phyloP scores from a whole-genome alignment of 2,888 invertebrate genomes.

The Leistus spinibarbis region DNA sequence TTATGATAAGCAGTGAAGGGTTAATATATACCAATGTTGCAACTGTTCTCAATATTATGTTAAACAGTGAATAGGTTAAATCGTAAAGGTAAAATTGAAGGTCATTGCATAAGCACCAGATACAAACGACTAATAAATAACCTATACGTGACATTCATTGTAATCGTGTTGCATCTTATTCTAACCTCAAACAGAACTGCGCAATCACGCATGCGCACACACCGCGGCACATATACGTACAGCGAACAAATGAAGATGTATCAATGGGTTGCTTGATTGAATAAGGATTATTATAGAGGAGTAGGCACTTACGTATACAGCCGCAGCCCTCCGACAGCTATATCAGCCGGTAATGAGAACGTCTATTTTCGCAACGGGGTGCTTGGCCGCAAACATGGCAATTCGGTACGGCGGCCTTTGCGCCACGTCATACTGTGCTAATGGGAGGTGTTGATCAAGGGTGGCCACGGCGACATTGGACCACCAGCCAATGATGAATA shows the following conservation, averaged over 20 bases:
- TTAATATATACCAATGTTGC: background rate
- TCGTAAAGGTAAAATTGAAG: background rate
- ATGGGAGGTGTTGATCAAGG: background rate
- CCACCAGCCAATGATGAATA: background rate
- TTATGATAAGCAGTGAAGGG: background rate
- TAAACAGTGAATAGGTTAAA: background rate
- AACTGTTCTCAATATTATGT: background rate
- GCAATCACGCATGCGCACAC: background rate
- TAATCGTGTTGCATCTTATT: background rate
- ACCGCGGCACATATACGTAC: background rate
- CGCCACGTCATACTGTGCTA: background rate
- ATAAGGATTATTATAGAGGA: background rate
- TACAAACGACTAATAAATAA: background rate
- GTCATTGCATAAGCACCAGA: background rate
- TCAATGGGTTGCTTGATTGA: constrained; percentile 5
- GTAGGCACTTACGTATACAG: background rate
- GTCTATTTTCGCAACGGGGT: background rate
- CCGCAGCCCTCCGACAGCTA: background rate
- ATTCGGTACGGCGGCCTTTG: background rate
- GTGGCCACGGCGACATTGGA: background rate
- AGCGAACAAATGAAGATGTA: constrained; percentile 4
- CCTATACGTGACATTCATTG: background rate
- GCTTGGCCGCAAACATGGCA: background rate
- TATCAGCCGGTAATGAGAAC: background rate
- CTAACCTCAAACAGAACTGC: background rate